A percentile compares a stretch with the other conserved stretches of the same genome.
Conservation (phyloP, 2,888 invertebrate species). For the Aquatica leii region DNA sequence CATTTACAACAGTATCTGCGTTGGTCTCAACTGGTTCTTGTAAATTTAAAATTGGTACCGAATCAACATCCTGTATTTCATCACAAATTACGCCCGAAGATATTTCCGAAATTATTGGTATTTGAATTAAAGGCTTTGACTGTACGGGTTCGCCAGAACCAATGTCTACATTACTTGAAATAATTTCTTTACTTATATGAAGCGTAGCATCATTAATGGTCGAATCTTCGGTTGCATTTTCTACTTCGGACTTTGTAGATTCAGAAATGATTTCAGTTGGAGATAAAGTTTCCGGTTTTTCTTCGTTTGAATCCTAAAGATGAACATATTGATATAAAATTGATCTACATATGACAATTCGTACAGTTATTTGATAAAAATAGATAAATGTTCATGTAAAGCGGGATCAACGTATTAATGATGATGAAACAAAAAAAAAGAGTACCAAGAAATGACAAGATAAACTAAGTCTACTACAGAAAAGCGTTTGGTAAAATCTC, state of each 20-base stretch:
- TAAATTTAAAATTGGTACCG: not conserved
- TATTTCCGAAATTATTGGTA: slow-evolving; percentile 23
- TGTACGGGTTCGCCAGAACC: not conserved
- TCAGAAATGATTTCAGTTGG: not conserved
- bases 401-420: too few species aligned
- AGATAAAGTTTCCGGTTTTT: not conserved
- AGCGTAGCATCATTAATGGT: not conserved
- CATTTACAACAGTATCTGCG: too few species aligned
- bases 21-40: not conserved
- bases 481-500: too few species aligned
- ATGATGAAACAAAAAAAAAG: too few species aligned
- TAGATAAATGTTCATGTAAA: too few species aligned
- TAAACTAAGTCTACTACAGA: too few species aligned
- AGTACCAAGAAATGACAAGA: too few species aligned
- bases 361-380: too few species aligned
- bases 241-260: slow-evolving; percentile 33
- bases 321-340: too few species aligned
- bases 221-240: slow-evolving; percentile 9
- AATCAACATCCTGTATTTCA: slow-evolving; percentile 1
- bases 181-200: not conserved
- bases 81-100: not conserved
- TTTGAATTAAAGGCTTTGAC: slow-evolving; percentile 10
- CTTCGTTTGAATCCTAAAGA: not conserved
- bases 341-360: too few species aligned
- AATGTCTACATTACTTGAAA: not conserved